These are phyloP conservation scores for Drosophila demipolita DNA, from an alignment of 2,888 invertebrate genomes.

Conservation along the genomic window DNA sequence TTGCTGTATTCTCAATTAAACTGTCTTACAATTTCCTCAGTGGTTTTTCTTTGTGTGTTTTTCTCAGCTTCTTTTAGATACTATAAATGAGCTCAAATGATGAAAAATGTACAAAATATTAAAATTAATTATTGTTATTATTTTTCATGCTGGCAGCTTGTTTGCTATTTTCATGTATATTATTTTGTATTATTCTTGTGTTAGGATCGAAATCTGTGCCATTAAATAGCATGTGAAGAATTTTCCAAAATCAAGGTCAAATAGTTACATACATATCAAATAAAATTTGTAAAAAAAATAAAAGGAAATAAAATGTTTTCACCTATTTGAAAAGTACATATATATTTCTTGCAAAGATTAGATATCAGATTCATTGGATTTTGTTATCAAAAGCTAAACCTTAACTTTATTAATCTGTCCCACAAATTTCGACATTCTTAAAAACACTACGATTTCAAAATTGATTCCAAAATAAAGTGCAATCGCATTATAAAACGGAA, in stretches of 20 bases:
- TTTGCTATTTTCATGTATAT: constrained; percentile 53
- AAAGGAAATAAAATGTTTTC: constrained; percentile 43
- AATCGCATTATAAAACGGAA: constrained; percentile 29
- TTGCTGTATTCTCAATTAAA: constrained; percentile 36
- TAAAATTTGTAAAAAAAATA: constrained; percentile 21
- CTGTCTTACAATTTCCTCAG: constrained; percentile 15
- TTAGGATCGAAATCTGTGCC: constrained; percentile 55
- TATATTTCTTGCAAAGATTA: constrained; percentile 41
- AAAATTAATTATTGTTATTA: constrained; percentile 78
- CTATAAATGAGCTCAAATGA: constrained; percentile 64
- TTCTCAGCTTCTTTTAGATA: constrained; percentile 34
- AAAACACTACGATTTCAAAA: constrained; percentile 57
- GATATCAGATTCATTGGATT: constrained; percentile 43
- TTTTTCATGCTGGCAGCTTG: constrained; percentile 73
- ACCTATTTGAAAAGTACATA: constrained; percentile 56
- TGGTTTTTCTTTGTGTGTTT: constrained; percentile 15
- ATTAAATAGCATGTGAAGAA: constrained; percentile 13
- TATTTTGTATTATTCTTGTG: constrained; percentile 33
- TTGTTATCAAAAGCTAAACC: constrained; percentile 72
- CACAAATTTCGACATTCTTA: constrained; percentile 47
- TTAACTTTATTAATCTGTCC: constrained; percentile 55
- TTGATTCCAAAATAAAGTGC: constrained; percentile 49
- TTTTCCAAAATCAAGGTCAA: constrained; percentile 18
- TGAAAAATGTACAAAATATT: constrained; percentile 68
- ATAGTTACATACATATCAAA: neutral